Conservation (phyloP, 2,113 vertebrate genomes). For the Ancistrus triradiatus region DNA sequence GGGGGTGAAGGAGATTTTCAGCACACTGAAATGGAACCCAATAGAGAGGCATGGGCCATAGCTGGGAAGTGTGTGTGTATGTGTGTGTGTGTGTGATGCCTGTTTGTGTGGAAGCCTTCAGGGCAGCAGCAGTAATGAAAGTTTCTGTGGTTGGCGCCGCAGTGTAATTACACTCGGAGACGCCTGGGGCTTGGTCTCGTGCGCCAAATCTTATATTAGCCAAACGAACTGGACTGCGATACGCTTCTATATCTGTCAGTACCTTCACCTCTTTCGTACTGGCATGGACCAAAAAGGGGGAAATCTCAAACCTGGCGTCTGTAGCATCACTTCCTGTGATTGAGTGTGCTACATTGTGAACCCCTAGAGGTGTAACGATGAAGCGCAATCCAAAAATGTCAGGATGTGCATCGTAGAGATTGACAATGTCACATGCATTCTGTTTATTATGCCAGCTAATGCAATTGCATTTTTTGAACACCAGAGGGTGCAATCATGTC, state of each 20-base stretch:
- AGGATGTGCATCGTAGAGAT: no score
- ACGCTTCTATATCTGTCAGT: conserved; percentile 3
- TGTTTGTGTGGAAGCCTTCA: conserved; percentile 32
- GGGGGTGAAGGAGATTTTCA: conserved; percentile 13
- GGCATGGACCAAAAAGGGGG: no score
- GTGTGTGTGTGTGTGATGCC: not conserved
- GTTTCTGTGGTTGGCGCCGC: conserved; percentile 35
- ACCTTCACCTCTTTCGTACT: not conserved
- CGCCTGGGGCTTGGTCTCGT: conserved; percentile 22
- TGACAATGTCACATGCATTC: no score
- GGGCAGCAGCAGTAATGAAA: conserved; percentile 42
- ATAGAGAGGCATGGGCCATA: conserved; percentile 24
- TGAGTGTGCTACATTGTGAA: no score
- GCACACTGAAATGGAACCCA: conserved; percentile 6
- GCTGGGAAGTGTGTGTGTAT: conserved; percentile 6
- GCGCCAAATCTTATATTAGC: conserved; percentile 27
- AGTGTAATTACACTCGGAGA: conserved; percentile 39
- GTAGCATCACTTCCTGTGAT: no score
- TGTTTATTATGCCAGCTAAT: no score
- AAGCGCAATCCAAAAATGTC: no score
- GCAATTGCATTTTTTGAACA: no score
- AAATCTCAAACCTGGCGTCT: no score
- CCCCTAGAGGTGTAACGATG: no score
- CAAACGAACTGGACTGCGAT: conserved; percentile 24
- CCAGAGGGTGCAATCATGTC: no score